Base-by-base conservation (phyloP, 1,140 invertebrate genomes). In the Listronotus oregonensis region DNA sequence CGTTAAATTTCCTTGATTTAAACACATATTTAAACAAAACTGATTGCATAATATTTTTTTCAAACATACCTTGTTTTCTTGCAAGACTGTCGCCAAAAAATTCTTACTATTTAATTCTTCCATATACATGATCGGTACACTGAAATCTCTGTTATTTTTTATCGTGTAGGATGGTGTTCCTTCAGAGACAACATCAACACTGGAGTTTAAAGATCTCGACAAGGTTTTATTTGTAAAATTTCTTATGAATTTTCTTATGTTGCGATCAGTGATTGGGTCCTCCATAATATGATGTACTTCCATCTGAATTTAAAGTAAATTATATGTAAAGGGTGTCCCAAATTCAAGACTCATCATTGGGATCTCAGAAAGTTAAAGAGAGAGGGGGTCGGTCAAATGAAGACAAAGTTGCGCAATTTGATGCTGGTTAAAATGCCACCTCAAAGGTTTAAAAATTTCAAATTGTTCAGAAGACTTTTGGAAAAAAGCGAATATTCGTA, bases 261-360 rank as follows among this genome's bases (percentile, higher is more conserved):
- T 82, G 63, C 80, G 76, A 21, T 82, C 82, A 63, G 78, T 86
- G 55, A 87, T 83, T n/a, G 82, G 79, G 34, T 81, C 82, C 65
- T 85, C 73, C 73, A 90, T 81, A 2, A 89, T 76, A 71, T 86
- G 87, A 68, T 90, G 87, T 67, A 81, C 86, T 76, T 90, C 89
- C 73, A 85, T 82, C 88, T 90, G 68, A 55, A 85, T 64, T 42
- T 34, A 51, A 49, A 27, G 10, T 42, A 10, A 61, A 27, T 27
- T 59, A 21, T 59, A 50, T 62, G 11, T 43, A 27, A n/a, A n/a
- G n/a, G n/a, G n/a, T n/a, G n/a, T n/a, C n/a, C n/a, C n/a, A n/a
- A n/a, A n/a, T n/a, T n/a, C n/a, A n/a, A n/a, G n/a, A n/a, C n/a
- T n/a, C n/a, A n/a, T n/a, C n/a, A n/a, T n/a, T n/a, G n/a, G n/a